A percentile compares a stretch with the other conserved stretches of the same genome.
phyloP scores from a whole-genome alignment of 1,140 invertebrate species.

The Mesaphorura yosii region DNA sequence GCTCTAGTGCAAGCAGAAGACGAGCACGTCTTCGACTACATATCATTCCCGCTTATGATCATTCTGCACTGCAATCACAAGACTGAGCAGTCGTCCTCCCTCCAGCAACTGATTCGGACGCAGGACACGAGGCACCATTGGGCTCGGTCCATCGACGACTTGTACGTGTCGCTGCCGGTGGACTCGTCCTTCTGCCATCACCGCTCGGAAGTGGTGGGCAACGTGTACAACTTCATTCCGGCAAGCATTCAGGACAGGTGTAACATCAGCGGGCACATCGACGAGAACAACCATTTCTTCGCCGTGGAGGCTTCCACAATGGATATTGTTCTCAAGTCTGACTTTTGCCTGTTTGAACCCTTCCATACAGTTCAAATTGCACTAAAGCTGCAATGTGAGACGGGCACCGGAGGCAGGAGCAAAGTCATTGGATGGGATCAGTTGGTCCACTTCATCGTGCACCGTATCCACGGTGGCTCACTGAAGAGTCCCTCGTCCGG shows the following conservation, averaged over 20 bases:
- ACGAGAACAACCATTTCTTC: slow-evolving; percentile 21
- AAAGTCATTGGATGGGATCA: slow-evolving; percentile 30
- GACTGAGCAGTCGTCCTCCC: not conserved
- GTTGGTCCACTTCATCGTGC: slow-evolving; percentile 29
- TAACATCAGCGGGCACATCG: slow-evolving; percentile 4
- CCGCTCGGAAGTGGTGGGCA: slow-evolving; percentile 23
- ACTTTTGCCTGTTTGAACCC: slow-evolving; percentile 30
- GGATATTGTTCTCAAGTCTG: slow-evolving; percentile 24
- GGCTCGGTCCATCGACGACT: slow-evolving; percentile 25
- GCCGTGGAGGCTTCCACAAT: slow-evolving; percentile 18
- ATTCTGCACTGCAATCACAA: slow-evolving; percentile 4
- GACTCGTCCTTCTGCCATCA: slow-evolving; percentile 24
- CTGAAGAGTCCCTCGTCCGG: not conserved
- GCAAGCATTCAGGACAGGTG: slow-evolving; percentile 21
- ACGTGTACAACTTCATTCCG: slow-evolving; percentile 25
- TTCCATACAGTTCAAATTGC: slow-evolving; percentile 24
- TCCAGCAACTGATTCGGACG: not conserved
- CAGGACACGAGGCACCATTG: slow-evolving; percentile 3
- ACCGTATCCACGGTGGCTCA: slow-evolving; percentile 8
- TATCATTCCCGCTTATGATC: slow-evolving; percentile 30
- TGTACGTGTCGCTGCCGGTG: slow-evolving; percentile 26
- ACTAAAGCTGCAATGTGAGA: slow-evolving; percentile 20
- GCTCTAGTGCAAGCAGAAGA: not conserved
- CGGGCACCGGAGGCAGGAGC: not conserved
- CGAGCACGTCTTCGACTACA: slow-evolving; percentile 23